Percentiles rank a stretch among this genome's conserved stretches.
Conservation (phyloP, 2,797 vertebrate genomes). For the Argya squamiceps region DNA sequence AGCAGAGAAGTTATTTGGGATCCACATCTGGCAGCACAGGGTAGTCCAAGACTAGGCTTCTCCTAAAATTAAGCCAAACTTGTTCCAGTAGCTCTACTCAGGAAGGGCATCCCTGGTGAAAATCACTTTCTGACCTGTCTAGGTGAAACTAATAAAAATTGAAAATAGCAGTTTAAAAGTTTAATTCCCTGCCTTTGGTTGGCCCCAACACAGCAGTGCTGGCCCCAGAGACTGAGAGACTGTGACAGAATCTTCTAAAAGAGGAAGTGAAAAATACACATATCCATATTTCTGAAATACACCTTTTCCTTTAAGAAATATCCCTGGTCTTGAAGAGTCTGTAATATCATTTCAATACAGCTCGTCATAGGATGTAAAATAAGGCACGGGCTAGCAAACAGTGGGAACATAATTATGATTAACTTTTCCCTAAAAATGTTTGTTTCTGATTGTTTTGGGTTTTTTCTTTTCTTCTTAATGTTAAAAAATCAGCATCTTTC, state of each 20-base stretch:
- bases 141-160: background rate
- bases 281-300: background rate
- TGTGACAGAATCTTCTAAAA: background rate
- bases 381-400: background rate
- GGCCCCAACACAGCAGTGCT: background rate
- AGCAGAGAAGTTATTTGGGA: background rate
- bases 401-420: background rate
- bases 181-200: background rate
- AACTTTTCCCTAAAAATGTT: background rate
- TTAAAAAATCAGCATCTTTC: background rate
- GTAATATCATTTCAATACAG: background rate
- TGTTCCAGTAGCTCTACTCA: background rate
- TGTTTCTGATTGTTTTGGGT: background rate
- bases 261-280: background rate
- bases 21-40: background rate
- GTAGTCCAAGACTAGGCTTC: background rate
- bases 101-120: background rate
- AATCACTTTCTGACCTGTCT: background rate
- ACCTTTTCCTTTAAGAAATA: background rate
- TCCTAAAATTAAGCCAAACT: background rate
- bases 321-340: background rate
- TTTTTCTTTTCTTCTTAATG: too few species aligned
- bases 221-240: background rate
- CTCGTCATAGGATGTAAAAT: background rate
- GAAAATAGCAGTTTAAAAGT: background rate